These are phyloP conservation scores for Pseudomyrmex cubaensis DNA, from an alignment of 1,140 invertebrate species.

Conservation along the genomic window DNA sequence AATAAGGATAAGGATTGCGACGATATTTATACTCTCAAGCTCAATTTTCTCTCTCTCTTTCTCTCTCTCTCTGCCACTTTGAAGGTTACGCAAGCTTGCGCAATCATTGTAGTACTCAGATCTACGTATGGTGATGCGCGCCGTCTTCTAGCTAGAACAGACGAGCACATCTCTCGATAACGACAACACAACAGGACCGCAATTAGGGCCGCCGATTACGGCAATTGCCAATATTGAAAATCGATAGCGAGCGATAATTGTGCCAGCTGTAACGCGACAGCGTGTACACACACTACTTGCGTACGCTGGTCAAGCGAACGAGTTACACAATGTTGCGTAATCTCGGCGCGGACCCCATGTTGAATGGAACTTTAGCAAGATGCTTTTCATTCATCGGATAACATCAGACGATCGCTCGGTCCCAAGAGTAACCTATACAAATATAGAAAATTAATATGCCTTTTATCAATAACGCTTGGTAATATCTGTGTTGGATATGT, in stretches of 20 bases:
- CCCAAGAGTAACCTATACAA: neutral
- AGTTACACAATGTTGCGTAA: conserved; percentile 63
- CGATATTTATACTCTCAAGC: conserved; percentile 2
- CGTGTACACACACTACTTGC: conserved; percentile 31
- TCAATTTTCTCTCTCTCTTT: neutral
- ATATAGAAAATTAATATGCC: conserved; percentile 6
- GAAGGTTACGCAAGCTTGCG: conserved; percentile 29
- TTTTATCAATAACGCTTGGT: conserved; percentile 9
- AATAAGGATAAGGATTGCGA: conserved; percentile 19
- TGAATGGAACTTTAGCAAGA: conserved; percentile 44
- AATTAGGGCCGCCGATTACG: conserved; percentile 40
- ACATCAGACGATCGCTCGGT: neutral
- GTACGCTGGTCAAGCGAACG: conserved; percentile 5
- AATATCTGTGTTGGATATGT: neutral
- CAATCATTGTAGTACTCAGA: conserved; percentile 33
- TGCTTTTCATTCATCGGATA: conserved; percentile 11
- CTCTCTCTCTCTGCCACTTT: neutral
- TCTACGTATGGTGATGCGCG: conserved; percentile 37
- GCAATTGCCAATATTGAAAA: conserved; percentile 54
- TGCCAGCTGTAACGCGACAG: conserved; percentile 49
- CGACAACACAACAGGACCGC: conserved; percentile 57
- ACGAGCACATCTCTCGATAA: conserved; percentile 25
- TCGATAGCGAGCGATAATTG: conserved; percentile 61
- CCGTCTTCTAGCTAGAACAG: neutral
- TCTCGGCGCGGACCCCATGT: neutral